Evolutionary conservation across 2,888 invertebrate genomes (phyloP).

Genomic region (Heliconius ismenius): DNA sequence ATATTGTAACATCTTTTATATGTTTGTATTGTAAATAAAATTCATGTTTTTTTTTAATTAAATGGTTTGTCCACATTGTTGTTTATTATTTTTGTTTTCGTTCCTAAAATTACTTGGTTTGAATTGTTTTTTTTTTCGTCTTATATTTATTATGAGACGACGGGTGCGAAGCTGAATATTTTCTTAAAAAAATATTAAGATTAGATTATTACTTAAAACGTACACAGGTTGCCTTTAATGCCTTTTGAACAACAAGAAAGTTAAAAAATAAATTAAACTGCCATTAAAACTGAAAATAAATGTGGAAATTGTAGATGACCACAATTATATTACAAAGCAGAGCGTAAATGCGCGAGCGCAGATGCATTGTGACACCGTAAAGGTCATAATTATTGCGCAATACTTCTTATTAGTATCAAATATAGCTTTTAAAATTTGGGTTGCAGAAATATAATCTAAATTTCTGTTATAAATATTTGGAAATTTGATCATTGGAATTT

Average conservation of each 20-base stretch:
- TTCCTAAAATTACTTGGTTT: too few relatives aligned
- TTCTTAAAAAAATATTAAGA: too few relatives aligned
- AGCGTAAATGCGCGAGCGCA: neutral
- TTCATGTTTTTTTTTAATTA: constrained; percentile 61
- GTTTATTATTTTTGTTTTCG: constrained; percentile 12
- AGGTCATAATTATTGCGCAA: neutral
- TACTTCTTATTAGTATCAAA: neutral
- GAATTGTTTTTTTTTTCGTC: too few relatives aligned
- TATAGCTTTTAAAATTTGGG: neutral
- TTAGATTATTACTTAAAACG: too few relatives aligned
- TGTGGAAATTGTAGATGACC: neutral
- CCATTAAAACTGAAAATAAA: neutral
- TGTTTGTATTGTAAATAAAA: constrained; percentile 77
- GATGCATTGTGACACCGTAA: neutral
- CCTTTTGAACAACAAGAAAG: neutral
- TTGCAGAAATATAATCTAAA: neutral
- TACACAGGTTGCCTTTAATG: too few relatives aligned
- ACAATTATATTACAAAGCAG: neutral
- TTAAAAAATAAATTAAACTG: neutral
- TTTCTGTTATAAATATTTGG: neutral
- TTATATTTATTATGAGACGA: too few relatives aligned
- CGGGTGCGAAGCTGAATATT: too few relatives aligned
- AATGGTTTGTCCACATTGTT: constrained; percentile 34
- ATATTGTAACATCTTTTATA: constrained; percentile 76
- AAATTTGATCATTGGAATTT: neutral